Conservation (phyloP, 2,113 vertebrate genomes). For the Lophius piscatorius region DNA sequence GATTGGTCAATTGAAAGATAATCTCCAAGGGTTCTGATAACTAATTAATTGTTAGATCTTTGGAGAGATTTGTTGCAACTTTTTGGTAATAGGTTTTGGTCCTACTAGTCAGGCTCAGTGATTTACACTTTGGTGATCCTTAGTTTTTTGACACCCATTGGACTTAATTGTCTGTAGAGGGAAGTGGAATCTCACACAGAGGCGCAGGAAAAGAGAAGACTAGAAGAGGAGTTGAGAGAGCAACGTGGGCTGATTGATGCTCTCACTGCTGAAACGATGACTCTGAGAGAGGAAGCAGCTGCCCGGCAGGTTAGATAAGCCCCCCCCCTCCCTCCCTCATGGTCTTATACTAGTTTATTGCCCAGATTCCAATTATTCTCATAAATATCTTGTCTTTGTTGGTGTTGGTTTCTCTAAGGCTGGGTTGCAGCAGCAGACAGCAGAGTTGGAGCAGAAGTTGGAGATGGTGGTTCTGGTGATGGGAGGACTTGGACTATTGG, state of each 20-base stretch:
- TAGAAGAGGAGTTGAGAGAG: constrained; percentile 81
- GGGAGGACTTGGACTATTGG: constrained; percentile 58
- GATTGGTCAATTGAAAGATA: too few relatives aligned
- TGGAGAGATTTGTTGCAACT: too few relatives aligned
- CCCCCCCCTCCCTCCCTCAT: too few relatives aligned
- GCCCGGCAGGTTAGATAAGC: constrained; percentile 78
- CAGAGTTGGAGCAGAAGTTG: constrained; percentile 73
- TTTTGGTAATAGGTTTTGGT: too few relatives aligned
- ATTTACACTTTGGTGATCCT: too few relatives aligned
- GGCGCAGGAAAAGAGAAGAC: constrained; percentile 69
- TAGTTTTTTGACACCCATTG: too few relatives aligned
- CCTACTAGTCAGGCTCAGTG: too few relatives aligned
- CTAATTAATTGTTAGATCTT: too few relatives aligned
- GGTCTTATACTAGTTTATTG: not conserved
- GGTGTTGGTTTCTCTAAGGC: constrained; percentile 30
- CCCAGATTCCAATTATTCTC: not conserved
- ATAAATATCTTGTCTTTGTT: not conserved
- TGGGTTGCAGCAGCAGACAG: constrained; percentile 46
- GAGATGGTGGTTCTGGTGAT: constrained; percentile 69
- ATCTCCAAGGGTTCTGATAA: too few relatives aligned
- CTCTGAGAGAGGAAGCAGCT: constrained; percentile 83
- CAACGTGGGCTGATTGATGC: constrained; percentile 89
- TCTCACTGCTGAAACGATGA: constrained; percentile 88
- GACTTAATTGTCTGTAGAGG: constrained; percentile 67
- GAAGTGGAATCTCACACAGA: constrained; percentile 80